These are phyloP conservation scores for Phymatocera aterrima DNA, from an alignment of 2,888 invertebrate genomes.

Conservation along the genomic window DNA sequence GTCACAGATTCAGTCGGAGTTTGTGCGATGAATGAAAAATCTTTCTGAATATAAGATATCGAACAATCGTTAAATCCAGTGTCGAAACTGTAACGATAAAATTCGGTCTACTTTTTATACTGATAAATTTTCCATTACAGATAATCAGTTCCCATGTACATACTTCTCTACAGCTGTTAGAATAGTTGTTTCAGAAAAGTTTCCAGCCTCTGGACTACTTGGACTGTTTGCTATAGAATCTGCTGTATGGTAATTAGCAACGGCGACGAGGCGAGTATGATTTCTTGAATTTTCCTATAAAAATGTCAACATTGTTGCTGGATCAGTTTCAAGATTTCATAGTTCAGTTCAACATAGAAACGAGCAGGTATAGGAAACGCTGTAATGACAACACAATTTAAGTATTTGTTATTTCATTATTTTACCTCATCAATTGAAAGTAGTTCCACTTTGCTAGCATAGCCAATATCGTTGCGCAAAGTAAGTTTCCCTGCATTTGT, in stretches of 20 bases:
- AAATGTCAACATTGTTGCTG: not conserved
- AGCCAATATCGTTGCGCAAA: constrained; percentile 81
- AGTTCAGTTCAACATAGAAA: constrained; percentile 14
- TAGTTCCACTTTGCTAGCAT: constrained; percentile 68
- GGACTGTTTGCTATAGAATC: constrained; percentile 61
- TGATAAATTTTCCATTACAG: not conserved
- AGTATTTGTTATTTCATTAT: not conserved
- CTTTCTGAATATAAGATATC: constrained; percentile 31
- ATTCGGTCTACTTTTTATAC: not conserved
- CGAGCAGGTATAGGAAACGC: not conserved
- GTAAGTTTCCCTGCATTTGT: constrained; percentile 63
- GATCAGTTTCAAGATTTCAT: not conserved
- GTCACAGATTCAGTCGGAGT: constrained; percentile 74
- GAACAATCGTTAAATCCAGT: constrained; percentile 74
- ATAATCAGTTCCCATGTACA: not conserved
- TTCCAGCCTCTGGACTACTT: constrained; percentile 63
- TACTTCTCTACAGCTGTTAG: constrained; percentile 46
- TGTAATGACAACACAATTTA: not conserved
- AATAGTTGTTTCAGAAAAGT: constrained; percentile 51
- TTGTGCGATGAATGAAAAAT: constrained; percentile 34
- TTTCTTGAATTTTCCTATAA: constrained; percentile 56
- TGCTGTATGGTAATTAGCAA: constrained; percentile 55
- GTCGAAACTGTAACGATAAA: constrained; percentile 72
- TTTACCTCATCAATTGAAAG: constrained; percentile 65
- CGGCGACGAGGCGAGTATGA: constrained; percentile 56